phyloP scores from a whole-genome alignment of 2,113 vertebrate species.

The Gnathonemus echidnorhynchus region DNA sequence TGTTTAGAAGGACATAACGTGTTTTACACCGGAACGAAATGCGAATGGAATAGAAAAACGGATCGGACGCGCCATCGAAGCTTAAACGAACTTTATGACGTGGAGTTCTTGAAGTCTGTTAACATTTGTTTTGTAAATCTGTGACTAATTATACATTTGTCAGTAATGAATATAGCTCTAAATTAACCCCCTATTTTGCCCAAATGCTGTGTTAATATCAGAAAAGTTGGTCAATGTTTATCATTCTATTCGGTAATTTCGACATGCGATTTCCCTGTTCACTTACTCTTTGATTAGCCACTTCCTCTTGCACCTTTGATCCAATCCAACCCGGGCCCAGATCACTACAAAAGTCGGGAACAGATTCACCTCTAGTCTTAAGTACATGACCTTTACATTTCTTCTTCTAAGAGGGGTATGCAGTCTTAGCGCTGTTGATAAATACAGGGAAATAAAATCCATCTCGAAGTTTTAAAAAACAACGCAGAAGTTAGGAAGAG shows the following conservation, averaged over 20 bases:
- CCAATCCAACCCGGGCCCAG: constrained; percentile 49
- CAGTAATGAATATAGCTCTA: not conserved
- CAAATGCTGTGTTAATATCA: not conserved
- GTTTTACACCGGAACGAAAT: not conserved
- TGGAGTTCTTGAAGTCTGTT: not conserved
- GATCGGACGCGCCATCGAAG: not conserved
- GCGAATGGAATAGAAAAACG: not conserved
- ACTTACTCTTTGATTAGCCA: constrained; percentile 34
- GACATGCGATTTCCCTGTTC: constrained; percentile 3
- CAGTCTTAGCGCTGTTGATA: constrained; percentile 37
- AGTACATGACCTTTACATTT: constrained; percentile 56
- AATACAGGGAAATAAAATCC: constrained; percentile 39
- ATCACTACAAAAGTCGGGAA: constrained; percentile 26
- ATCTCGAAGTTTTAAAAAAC: constrained; percentile 32
- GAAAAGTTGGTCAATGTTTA: not conserved
- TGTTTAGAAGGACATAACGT: not conserved
- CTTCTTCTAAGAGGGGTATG: constrained; percentile 46
- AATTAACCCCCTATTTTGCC: not conserved
- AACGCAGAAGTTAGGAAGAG: constrained; percentile 4
- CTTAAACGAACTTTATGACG: not conserved
- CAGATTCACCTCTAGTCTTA: constrained; percentile 57
- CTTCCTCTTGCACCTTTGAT: constrained; percentile 58
- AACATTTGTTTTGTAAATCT: not conserved
- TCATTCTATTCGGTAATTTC: not conserved
- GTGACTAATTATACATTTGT: not conserved